Conservation (phyloP, 2,888 invertebrate species). For the Acanthopleura granulata region DNA sequence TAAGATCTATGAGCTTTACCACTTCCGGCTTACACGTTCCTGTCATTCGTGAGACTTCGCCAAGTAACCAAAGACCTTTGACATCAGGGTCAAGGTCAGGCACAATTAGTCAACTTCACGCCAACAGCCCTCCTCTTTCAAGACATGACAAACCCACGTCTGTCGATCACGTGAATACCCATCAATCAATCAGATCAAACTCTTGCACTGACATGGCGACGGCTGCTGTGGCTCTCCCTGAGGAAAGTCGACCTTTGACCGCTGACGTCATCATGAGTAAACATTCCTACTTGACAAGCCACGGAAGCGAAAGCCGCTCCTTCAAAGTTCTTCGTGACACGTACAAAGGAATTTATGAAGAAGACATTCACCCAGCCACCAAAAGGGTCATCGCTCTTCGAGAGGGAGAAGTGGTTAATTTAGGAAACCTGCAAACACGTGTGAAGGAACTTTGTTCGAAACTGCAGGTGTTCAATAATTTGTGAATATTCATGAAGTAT, state of each 20-base stretch:
- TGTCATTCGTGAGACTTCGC: too few species aligned
- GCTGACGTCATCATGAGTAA: neutral
- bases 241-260: neutral
- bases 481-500: too few species aligned
- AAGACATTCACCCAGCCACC: neutral
- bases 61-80: too few species aligned
- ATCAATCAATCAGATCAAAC: too few species aligned
- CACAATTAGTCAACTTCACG: too few species aligned
- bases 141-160: too few species aligned
- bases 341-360: constrained; percentile 2
- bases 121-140: too few species aligned
- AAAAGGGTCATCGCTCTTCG: neutral
- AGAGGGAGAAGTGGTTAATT: neutral
- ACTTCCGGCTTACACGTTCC: too few species aligned
- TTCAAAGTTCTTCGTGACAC: constrained; percentile 9
- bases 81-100: too few species aligned
- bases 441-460: neutral
- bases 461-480: neutral
- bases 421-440: neutral
- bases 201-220: neutral
- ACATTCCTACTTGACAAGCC: too few species aligned
- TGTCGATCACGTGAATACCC: too few species aligned
- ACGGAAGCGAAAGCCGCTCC: neutral
- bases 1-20: too few species aligned
- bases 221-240: neutral